Evolutionary conservation across 2,888 invertebrate genomes (phyloP).

Genomic region (Auanema freiburgensis): DNA sequence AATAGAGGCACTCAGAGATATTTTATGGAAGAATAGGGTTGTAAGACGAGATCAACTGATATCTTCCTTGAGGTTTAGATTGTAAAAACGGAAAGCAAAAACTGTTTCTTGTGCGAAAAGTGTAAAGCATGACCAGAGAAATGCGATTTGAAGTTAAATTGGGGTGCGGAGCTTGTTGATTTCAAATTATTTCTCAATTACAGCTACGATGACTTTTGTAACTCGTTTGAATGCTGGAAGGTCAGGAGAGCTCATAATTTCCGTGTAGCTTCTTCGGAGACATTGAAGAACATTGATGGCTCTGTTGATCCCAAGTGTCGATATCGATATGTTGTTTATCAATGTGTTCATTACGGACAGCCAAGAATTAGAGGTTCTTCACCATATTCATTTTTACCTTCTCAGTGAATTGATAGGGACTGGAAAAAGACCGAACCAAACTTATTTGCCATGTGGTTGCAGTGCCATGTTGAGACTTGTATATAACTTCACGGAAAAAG

Average conservation of each 20-base stretch:
- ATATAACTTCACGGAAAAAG: constrained; percentile 50
- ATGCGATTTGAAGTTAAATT: too few relatives aligned
- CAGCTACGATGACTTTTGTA: constrained; percentile 49
- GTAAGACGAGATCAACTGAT: too few relatives aligned
- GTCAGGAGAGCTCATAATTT: constrained; percentile 47
- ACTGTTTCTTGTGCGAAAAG: too few relatives aligned
- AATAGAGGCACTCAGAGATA: too few relatives aligned
- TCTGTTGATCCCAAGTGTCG: constrained; percentile 35
- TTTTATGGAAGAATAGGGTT: too few relatives aligned
- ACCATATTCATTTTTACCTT: too few relatives aligned
- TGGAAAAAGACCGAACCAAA: constrained; percentile 62
- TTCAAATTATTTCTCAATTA: constrained; percentile 8
- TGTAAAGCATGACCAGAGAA: too few relatives aligned
- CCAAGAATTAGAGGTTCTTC: constrained; percentile 59
- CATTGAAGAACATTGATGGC: constrained; percentile 40
- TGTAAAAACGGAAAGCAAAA: too few relatives aligned
- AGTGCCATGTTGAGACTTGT: constrained; percentile 59
- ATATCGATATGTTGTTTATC: constrained; percentile 62
- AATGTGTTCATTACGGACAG: constrained; percentile 59
- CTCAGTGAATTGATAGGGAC: constrained; percentile 32
- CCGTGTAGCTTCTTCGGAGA: constrained; percentile 61
- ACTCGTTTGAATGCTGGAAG: constrained; percentile 55
- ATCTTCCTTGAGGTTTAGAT: too few relatives aligned
- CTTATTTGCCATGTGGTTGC: constrained; percentile 61
- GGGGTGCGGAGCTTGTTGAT: too few relatives aligned